Evolutionary conservation across 2,113 vertebrate genomes (phyloP).

Genomic region (Platanista minor): DNA sequence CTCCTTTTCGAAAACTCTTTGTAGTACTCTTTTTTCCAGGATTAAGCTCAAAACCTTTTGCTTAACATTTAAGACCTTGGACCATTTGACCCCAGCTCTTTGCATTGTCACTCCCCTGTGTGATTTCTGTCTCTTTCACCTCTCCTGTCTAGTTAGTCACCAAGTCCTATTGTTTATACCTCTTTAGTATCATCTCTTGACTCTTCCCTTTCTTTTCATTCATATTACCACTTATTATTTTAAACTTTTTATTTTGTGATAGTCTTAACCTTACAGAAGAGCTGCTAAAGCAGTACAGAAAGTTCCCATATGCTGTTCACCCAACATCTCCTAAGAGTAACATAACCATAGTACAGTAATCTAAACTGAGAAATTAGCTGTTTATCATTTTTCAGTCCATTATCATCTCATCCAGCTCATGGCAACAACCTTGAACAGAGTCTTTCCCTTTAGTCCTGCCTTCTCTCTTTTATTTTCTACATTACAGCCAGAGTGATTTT

Average conservation of each 20-base stretch:
- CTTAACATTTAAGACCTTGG: background rate
- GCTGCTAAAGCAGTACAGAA: no score
- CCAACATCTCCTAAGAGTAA: no score
- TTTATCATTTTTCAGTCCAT: background rate
- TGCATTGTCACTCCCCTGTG: background rate
- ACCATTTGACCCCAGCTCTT: background rate
- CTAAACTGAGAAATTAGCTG: background rate
- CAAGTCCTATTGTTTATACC: background rate
- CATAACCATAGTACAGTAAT: no score
- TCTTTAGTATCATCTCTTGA: background rate
- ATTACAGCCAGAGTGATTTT: background rate
- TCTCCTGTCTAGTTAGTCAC: background rate
- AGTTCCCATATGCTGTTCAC: no score
- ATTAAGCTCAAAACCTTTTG: background rate
- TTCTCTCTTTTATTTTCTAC: background rate
- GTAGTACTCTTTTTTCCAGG: background rate
- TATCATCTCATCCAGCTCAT: background rate
- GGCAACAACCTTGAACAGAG: background rate
- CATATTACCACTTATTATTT: background rate
- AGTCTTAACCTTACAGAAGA: no score
- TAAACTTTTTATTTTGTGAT: no score
- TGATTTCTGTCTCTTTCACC: background rate
- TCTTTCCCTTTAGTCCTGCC: background rate
- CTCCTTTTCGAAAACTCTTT: background rate
- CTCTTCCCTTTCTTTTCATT: background rate